These are phyloP conservation scores for Neofelis nebulosa DNA, from an alignment of 2,113 vertebrate genomes.

Conservation along the genomic window DNA sequence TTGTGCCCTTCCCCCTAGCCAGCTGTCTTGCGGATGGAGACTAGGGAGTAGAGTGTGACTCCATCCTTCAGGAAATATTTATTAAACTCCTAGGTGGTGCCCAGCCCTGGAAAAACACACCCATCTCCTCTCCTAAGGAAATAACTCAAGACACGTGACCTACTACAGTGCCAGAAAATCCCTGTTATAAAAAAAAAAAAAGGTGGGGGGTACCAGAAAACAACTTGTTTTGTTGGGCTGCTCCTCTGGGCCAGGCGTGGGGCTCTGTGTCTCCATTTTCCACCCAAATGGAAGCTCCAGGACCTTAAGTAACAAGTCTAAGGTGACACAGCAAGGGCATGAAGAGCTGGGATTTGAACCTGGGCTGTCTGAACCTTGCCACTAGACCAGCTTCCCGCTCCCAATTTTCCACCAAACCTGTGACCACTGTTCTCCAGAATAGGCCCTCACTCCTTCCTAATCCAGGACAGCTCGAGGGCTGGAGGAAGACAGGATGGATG, in stretches of 20 bases:
- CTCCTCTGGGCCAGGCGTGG: background rate
- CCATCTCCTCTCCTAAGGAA: background rate
- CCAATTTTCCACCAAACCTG: too few species aligned
- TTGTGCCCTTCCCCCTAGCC: background rate
- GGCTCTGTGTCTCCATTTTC: background rate
- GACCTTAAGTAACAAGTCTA: background rate
- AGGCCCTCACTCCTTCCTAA: background rate
- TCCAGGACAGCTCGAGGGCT: background rate
- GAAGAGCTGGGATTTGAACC: background rate
- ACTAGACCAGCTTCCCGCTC: background rate
- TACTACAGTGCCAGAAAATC: background rate
- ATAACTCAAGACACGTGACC: background rate
- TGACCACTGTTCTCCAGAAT: background rate
- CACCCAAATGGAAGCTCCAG: background rate
- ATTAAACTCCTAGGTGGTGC: background rate
- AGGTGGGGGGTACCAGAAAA: background rate
- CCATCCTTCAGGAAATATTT: constrained; percentile 25
- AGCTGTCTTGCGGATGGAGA: constrained; percentile 34
- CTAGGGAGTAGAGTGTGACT: background rate
- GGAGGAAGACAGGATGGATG: background rate
- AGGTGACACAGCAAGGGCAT: background rate
- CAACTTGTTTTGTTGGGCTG: background rate
- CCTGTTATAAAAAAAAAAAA: background rate
- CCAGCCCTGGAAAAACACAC: background rate
- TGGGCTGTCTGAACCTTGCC: background rate